Evolutionary conservation across 2,113 vertebrate genomes (phyloP).

Genomic region (Saimiri boliviensis): DNA sequence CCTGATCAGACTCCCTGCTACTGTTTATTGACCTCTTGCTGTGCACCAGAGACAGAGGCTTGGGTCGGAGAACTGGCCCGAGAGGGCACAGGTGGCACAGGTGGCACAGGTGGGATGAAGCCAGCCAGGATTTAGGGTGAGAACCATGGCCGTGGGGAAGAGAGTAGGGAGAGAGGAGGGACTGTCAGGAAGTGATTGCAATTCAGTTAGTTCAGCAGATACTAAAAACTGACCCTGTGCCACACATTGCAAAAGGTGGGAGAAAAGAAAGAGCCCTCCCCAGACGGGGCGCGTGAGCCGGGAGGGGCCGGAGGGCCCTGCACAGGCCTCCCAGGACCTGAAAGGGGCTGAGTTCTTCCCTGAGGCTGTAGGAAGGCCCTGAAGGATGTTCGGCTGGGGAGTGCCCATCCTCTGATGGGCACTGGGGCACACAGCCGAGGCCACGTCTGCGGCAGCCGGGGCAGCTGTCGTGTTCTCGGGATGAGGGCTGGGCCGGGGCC

Average conservation of each 20-base stretch:
- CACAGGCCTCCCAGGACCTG: not conserved
- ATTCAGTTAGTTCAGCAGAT: too few relatives aligned
- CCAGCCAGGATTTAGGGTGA: not conserved
- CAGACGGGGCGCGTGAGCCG: not conserved
- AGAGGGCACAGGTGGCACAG: not conserved
- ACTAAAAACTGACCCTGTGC: not conserved
- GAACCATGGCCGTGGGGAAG: not conserved
- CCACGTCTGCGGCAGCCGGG: not conserved
- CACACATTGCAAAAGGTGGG: not conserved
- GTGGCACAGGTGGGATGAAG: not conserved
- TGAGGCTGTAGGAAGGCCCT: not conserved
- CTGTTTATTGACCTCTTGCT: rapidly evolving
- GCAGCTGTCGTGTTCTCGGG: not conserved
- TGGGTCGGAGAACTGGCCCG: not conserved
- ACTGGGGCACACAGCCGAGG: not conserved
- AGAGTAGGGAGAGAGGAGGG: not conserved
- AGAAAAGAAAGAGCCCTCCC: not conserved
- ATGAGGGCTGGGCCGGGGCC: not conserved
- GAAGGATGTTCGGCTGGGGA: not conserved
- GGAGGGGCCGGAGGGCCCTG: not conserved
- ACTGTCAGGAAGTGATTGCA: not conserved
- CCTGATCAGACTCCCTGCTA: not conserved
- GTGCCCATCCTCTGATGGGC: not conserved
- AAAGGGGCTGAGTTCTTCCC: not conserved
- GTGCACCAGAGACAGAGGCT: not conserved